Conservation (phyloP, 2,888 invertebrate species). For the Eristalis intricaria region DNA sequence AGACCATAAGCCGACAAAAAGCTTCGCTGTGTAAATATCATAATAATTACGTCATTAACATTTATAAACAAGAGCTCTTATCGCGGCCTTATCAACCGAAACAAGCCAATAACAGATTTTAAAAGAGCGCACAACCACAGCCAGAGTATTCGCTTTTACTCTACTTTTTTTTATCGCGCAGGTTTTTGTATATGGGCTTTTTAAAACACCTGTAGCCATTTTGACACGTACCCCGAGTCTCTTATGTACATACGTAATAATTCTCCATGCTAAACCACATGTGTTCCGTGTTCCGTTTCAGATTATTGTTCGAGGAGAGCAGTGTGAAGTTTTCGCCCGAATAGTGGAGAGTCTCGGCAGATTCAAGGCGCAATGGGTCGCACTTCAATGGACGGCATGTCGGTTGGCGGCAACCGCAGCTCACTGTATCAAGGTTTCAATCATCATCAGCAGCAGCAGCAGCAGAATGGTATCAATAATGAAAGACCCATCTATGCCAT, state of each 20-base stretch:
- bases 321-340: neutral
- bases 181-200: neutral
- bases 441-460: conserved; percentile 24
- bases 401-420: conserved; percentile 51
- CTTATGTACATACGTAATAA: neutral
- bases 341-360: neutral
- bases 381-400: conserved; percentile 50
- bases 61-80: conserved; percentile 21
- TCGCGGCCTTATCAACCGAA: conserved; percentile 15
- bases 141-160: neutral
- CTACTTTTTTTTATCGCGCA: neutral
- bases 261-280: neutral
- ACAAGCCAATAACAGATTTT: conserved; percentile 18
- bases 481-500: conserved; percentile 91
- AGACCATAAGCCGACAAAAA: conserved; percentile 15
- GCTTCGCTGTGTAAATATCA: neutral
- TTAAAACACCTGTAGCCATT: neutral
- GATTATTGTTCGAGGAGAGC: conserved; percentile 1
- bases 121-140: neutral
- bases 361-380: conserved; percentile 34
- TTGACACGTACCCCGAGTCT: neutral
- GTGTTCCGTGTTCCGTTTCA: conserved; percentile 35
- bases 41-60: conserved; percentile 16
- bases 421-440: conserved; percentile 44
- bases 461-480: conserved; percentile 44